phyloP scores from a whole-genome alignment of 2,888 invertebrate species.

The Poecilobothrus nobilitatus region DNA sequence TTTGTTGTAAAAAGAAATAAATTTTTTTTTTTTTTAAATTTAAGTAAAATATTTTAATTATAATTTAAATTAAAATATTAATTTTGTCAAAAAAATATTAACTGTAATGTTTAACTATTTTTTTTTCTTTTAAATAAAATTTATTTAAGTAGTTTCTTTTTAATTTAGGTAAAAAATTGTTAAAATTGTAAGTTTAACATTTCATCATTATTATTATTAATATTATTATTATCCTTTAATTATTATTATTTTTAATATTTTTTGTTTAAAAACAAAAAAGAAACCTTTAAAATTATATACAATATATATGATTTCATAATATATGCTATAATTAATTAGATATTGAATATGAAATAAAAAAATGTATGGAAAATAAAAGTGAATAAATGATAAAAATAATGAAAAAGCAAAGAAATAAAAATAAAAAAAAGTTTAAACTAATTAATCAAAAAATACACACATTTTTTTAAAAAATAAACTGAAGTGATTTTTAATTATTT shows the following conservation, averaged over 20 bases:
- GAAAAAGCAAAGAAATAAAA: too few species aligned
- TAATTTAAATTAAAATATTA: neutral
- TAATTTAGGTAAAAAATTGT: constrained; percentile 18
- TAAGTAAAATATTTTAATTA: neutral
- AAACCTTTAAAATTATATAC: too few species aligned
- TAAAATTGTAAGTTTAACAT: constrained; percentile 11
- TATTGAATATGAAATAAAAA: too few species aligned
- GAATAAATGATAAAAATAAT: too few species aligned
- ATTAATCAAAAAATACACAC: too few species aligned
- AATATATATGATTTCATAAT: too few species aligned
- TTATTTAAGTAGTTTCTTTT: constrained; percentile 14
- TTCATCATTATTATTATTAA: constrained; percentile 7
- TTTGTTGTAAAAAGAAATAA: constrained; percentile 1
- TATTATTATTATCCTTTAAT: too few species aligned
- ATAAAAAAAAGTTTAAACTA: too few species aligned
- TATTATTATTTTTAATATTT: constrained; percentile 11
- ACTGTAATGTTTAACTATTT: neutral
- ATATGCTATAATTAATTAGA: too few species aligned
- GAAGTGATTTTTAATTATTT: too few species aligned
- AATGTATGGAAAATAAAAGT: too few species aligned
- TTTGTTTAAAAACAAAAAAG: constrained; percentile 27
- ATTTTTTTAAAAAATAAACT: too few species aligned
- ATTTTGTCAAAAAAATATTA: neutral
- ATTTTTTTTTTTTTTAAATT: neutral
- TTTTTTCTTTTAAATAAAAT: constrained; percentile 5